These are phyloP conservation scores for Sphyrna mokarran DNA, from an alignment of 2,113 vertebrate genomes.

Conservation along the genomic window DNA sequence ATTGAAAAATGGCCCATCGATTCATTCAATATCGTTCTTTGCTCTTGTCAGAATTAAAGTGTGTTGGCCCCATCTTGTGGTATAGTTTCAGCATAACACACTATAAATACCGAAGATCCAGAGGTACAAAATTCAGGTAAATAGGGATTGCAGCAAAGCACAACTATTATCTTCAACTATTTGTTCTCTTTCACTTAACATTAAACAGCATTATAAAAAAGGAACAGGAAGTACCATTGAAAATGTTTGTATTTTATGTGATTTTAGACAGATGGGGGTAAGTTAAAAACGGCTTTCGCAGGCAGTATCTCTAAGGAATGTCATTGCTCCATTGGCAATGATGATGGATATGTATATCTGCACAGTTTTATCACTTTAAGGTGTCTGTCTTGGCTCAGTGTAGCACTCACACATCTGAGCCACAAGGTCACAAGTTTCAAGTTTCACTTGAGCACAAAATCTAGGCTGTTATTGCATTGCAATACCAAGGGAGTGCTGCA, in stretches of 20 bases:
- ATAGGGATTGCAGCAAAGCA: neutral
- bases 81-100: neutral
- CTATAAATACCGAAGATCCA: neutral
- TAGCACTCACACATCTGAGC: neutral
- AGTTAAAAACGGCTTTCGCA: neutral
- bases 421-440: neutral
- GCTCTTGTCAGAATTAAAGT: neutral
- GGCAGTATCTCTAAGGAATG: neutral
- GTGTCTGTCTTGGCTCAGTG: neutral
- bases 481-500: no score
- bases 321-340: neutral
- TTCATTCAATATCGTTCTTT: neutral
- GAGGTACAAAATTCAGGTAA: neutral
- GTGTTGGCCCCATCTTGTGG: conserved; percentile 6
- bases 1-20: neutral
- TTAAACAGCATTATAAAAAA: neutral
- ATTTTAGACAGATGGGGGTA: neutral
- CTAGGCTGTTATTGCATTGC: no score
- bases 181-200: neutral
- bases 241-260: neutral
- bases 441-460: neutral
- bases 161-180: neutral
- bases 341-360: neutral
- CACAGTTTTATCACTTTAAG: neutral
- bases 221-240: neutral